Conservation (phyloP, 2,888 invertebrate species). For the Apocheima hispidaria region DNA sequence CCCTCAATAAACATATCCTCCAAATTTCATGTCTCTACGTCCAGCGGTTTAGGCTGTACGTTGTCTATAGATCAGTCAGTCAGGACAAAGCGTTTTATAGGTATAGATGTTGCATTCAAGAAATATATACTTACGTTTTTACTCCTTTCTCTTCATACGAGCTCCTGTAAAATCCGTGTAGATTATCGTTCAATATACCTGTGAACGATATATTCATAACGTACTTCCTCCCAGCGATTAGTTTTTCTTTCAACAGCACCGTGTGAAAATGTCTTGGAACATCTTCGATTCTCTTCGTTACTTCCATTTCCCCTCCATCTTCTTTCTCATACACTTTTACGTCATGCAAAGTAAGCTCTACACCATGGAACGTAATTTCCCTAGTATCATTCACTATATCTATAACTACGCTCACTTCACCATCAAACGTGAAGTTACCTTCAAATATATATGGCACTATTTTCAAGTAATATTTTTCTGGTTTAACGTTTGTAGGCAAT, state of each 20-base stretch:
- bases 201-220: conserved; percentile 89
- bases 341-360: conserved; percentile 88
- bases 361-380: conserved; percentile 91
- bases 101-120: no score
- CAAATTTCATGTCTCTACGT: no score
- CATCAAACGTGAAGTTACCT: conserved; percentile 92
- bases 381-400: conserved; percentile 87
- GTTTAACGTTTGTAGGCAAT: conserved; percentile 88
- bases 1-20: no score
- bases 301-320: conserved; percentile 61
- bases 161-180: conserved; percentile 94
- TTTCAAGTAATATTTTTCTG: conserved; percentile 89
- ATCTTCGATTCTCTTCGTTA: conserved; percentile 82
- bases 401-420: conserved; percentile 88
- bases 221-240: conserved; percentile 88
- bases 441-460: conserved; percentile 90
- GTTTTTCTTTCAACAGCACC: conserved; percentile 85
- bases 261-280: conserved; percentile 89
- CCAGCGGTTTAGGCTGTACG: no score
- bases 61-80: no score
- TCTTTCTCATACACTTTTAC: conserved; percentile 82
- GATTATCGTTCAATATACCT: conserved; percentile 90
- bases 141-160: conserved; percentile 90
- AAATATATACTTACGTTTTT: conserved; percentile 85
- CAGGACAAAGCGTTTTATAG: no score